These are phyloP conservation scores for Drosophila recens DNA, from an alignment of 2,888 invertebrate genomes.

Conservation along the genomic window DNA sequence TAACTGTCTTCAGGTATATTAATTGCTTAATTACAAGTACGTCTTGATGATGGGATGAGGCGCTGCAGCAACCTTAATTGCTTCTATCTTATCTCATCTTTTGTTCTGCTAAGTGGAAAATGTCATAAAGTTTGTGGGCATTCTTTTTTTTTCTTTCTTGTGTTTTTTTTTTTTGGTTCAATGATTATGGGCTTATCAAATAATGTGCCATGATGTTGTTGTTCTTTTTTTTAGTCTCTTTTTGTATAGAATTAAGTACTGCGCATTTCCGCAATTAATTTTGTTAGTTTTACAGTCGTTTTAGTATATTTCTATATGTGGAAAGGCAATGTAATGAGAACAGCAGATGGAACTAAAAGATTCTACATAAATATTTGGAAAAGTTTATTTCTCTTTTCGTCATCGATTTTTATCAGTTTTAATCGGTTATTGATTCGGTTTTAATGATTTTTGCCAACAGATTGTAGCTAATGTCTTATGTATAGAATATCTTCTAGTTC, in stretches of 20 bases:
- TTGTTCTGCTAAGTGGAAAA: constrained; percentile 42
- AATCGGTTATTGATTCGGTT: too few species aligned
- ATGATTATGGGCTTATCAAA: constrained; percentile 45
- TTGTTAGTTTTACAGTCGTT: constrained; percentile 2
- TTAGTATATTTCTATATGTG: neutral
- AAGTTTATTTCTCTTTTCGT: neutral
- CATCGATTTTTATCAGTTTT: neutral
- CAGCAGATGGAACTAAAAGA: neutral
- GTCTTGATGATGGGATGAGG: constrained; percentile 25
- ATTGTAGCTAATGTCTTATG: neutral
- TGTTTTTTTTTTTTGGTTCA: constrained; percentile 14
- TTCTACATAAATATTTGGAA: neutral
- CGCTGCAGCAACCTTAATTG: constrained; percentile 43
- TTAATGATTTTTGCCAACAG: too few species aligned
- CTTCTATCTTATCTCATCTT: constrained; percentile 52
- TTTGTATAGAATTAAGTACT: constrained; percentile 22
- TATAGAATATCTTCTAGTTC: neutral
- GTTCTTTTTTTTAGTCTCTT: neutral
- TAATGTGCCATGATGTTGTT: constrained; percentile 19
- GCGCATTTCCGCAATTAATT: constrained; percentile 44
- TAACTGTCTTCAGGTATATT: constrained; percentile 37
- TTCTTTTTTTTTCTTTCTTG: constrained; percentile 3
- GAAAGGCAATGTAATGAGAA: neutral
- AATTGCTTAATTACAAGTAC: constrained; percentile 47
- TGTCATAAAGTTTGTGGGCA: constrained; percentile 40